phyloP scores from a whole-genome alignment of 2,113 vertebrate genomes.

The Eretmochelys imbricata region DNA sequence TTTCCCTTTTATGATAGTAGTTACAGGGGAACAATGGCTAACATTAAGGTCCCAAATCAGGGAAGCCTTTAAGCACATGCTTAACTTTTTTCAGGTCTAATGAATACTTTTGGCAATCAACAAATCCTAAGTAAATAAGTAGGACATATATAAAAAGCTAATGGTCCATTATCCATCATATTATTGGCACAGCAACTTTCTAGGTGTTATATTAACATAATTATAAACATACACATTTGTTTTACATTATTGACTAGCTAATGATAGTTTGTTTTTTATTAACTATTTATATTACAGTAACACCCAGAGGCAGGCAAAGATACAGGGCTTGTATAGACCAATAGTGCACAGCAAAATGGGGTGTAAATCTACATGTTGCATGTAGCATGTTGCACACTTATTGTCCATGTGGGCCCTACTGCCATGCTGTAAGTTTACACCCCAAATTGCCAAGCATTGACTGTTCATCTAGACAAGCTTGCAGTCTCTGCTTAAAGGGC shows the following conservation, averaged over 20 bases:
- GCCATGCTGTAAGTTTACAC: not conserved
- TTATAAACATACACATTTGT: not conserved
- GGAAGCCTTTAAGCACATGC: not conserved
- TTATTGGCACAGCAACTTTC: not conserved
- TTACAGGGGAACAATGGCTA: not conserved
- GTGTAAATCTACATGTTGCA: not conserved
- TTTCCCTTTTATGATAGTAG: constrained; percentile 7
- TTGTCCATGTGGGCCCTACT: no score
- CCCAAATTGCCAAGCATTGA: not conserved
- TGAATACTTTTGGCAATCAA: not conserved
- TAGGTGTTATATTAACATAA: not conserved
- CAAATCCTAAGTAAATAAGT: not conserved
- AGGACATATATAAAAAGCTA: not conserved
- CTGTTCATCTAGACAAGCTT: no score
- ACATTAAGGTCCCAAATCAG: not conserved
- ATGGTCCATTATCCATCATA: not conserved
- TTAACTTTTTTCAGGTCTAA: not conserved
- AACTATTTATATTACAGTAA: not conserved
- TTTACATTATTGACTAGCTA: not conserved
- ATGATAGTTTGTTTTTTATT: not conserved
- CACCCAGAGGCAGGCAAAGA: not conserved
- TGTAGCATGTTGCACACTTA: not conserved
- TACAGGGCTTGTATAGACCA: not conserved
- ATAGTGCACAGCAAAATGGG: not conserved
- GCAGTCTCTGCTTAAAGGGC: not conserved